Evolutionary conservation across 2,888 invertebrate genomes (phyloP).

Genomic region (Synergus japonicus): DNA sequence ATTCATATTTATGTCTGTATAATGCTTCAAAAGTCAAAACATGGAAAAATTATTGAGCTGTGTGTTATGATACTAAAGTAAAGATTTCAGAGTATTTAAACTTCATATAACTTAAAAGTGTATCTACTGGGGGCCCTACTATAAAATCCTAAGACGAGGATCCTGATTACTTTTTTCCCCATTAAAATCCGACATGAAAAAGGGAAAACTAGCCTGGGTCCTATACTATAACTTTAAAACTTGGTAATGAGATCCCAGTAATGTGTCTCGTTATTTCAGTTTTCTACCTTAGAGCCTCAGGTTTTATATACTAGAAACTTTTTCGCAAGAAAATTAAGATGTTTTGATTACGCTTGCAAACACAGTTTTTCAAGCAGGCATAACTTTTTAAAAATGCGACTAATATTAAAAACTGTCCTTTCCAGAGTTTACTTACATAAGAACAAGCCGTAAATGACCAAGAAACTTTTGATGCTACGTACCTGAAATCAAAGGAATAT

Average conservation of each 20-base stretch:
- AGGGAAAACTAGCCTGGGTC: too few species aligned
- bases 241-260: constrained; percentile 20
- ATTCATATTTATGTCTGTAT: too few species aligned
- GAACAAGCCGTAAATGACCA: background rate
- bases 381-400: background rate
- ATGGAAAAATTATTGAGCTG: too few species aligned
- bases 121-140: too few species aligned
- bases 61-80: too few species aligned
- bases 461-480: background rate
- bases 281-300: background rate
- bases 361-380: background rate
- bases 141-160: too few species aligned
- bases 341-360: constrained; percentile 7
- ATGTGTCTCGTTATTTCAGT: constrained; percentile 8
- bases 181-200: too few species aligned
- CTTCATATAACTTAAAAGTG: too few species aligned
- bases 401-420: background rate
- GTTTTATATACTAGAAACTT: background rate
- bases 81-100: too few species aligned
- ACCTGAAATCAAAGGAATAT: background rate
- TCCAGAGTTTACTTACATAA: background rate
- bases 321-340: constrained; percentile 8
- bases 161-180: too few species aligned
- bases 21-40: too few species aligned
- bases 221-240: background rate